Evolutionary conservation across 2,113 vertebrate species (phyloP).

Genomic region (Halcyon malimbica): DNA sequence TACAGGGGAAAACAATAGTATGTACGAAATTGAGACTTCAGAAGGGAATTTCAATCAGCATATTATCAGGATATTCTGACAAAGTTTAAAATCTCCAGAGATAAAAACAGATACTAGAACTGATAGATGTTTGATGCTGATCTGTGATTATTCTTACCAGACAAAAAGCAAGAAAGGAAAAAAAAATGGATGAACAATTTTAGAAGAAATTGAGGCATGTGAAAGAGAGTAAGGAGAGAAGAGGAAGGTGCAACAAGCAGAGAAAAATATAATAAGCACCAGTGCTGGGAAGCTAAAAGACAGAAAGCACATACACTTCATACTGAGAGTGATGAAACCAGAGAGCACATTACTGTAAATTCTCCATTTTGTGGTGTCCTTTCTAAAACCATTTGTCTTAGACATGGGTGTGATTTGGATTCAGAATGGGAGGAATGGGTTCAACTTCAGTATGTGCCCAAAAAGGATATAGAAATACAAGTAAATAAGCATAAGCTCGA

Average conservation of each 20-base stretch:
- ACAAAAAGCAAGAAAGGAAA: neutral
- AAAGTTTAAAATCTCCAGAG: slow-evolving; percentile 39
- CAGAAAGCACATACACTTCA: neutral
- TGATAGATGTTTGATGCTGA: neutral
- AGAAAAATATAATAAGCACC: neutral
- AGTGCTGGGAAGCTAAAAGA: neutral
- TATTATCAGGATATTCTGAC: slow-evolving; percentile 42
- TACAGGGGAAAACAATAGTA: slow-evolving; percentile 3
- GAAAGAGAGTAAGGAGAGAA: neutral
- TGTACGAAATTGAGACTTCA: slow-evolving; percentile 21
- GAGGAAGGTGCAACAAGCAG: neutral
- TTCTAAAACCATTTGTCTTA: neutral
- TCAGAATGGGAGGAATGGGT: neutral
- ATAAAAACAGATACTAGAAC: neutral
- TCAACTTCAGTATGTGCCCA: neutral
- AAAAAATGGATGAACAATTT: neutral
- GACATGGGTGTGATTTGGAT: neutral
- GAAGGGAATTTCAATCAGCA: slow-evolving; percentile 49
- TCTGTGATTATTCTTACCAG: neutral
- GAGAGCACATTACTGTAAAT: neutral
- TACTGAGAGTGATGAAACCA: neutral
- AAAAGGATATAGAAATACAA: neutral
- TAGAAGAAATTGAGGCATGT: neutral
- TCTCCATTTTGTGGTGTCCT: neutral
- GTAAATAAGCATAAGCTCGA: neutral